These are phyloP conservation scores for Synergus gifuensis DNA, from an alignment of 2,888 invertebrate genomes.

Conservation along the genomic window DNA sequence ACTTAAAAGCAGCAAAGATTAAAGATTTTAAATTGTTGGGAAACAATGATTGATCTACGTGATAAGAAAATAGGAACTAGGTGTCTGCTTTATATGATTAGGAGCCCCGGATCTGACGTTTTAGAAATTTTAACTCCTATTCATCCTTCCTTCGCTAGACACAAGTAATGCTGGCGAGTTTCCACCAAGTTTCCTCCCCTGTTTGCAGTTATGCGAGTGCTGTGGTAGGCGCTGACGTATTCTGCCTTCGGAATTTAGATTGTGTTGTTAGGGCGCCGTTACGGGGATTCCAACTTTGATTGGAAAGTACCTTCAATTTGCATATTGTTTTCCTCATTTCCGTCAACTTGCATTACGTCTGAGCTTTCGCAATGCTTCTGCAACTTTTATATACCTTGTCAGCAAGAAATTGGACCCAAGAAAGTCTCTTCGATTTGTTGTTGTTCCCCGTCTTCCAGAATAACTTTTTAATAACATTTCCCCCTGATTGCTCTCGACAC, in stretches of 20 bases:
- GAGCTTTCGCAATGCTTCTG: constrained; percentile 60
- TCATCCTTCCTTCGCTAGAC: neutral
- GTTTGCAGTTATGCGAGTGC: constrained; percentile 28
- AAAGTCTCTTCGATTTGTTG: neutral
- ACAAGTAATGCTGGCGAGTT: constrained; percentile 20
- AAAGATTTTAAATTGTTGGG: neutral
- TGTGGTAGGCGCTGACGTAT: neutral
- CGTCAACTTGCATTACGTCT: constrained; percentile 64
- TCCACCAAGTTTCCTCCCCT: constrained; percentile 10
- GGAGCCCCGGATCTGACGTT: neutral
- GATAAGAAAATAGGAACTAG: neutral
- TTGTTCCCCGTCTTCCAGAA: neutral
- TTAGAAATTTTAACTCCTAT: constrained; percentile 11
- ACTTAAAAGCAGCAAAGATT: neutral
- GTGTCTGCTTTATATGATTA: neutral
- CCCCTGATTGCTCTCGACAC: neutral
- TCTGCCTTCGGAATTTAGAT: constrained; percentile 39
- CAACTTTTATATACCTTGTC: constrained; percentile 47
- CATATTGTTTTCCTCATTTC: constrained; percentile 38
- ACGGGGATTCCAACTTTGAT: constrained; percentile 35
- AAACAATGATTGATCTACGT: neutral
- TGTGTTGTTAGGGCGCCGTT: constrained; percentile 34
- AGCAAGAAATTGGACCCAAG: neutral
- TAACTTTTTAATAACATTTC: neutral
- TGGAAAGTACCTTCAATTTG: constrained; percentile 39